Conservation (phyloP, 2,888 invertebrate genomes). For the Dusona sp. region DNA sequence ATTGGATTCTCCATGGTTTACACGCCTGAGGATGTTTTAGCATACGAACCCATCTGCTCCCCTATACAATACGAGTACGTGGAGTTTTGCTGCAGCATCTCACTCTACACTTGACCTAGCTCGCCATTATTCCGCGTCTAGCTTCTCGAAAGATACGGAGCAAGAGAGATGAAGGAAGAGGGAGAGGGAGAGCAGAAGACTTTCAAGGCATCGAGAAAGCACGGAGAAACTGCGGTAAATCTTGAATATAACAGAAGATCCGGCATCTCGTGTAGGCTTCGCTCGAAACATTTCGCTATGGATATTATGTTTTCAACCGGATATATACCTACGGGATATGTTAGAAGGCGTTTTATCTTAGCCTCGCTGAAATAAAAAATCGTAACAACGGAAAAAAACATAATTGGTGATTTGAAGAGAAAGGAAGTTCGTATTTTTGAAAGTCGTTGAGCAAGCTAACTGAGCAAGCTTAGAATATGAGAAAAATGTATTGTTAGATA, state of each 20-base stretch:
- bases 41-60: slow-evolving; percentile 20
- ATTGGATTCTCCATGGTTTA: slow-evolving; percentile 24
- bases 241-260: slow-evolving; percentile 58
- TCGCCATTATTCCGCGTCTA: slow-evolving; percentile 30
- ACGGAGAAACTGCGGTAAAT: slow-evolving; percentile 52
- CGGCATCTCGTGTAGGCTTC: slow-evolving; percentile 24
- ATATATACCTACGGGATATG: slow-evolving; percentile 32
- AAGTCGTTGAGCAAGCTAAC: background rate
- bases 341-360: background rate
- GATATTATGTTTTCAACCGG: slow-evolving; percentile 58
- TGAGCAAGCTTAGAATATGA: background rate
- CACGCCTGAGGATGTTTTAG: slow-evolving; percentile 18
- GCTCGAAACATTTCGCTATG: slow-evolving; percentile 44
- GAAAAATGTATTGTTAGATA: too few relatives aligned
- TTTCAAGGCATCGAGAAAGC: slow-evolving; percentile 38
- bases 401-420: background rate
- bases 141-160: background rate
- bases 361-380: slow-evolving; percentile 18
- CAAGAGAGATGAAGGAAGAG: background rate
- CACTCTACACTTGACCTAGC: slow-evolving; percentile 40
- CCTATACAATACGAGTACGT: slow-evolving; percentile 33
- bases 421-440: background rate
- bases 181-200: slow-evolving; percentile 4
- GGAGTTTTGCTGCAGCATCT: slow-evolving; percentile 35
- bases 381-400: background rate